Conservation (phyloP, 2,888 invertebrate genomes). For the Holacanthella duospinosa region DNA sequence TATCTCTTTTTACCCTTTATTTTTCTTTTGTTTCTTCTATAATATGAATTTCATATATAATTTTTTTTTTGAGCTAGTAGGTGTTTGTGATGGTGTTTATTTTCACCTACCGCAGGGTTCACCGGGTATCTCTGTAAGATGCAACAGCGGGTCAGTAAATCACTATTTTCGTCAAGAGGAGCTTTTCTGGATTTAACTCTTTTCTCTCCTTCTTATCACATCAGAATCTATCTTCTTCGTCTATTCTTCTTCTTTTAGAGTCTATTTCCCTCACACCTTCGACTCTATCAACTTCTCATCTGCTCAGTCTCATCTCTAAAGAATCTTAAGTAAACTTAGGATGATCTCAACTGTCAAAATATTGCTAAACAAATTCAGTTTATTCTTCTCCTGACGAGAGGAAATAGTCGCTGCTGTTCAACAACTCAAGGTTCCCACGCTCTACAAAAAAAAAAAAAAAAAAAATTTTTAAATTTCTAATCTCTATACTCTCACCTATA, state of each 20-base stretch:
- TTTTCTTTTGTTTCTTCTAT: no score
- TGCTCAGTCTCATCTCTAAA: background rate
- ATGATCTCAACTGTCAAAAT: background rate
- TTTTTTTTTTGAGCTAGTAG: no score
- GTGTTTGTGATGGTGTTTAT: no score
- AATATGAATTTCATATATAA: no score
- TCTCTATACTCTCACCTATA: no score
- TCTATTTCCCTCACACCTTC: conserved; percentile 3
- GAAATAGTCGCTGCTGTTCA: background rate
- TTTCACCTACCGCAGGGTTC: no score
- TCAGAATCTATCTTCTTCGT: conserved; percentile 4
- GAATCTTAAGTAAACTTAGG: background rate
- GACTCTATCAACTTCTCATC: background rate
- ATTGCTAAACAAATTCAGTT: background rate
- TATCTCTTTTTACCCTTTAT: no score
- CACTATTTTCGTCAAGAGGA: conserved; percentile 24
- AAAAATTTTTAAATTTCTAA: no score
- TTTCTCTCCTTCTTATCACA: background rate
- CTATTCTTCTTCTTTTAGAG: no score
- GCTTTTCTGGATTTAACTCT: conserved; percentile 19
- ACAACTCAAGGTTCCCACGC: background rate
- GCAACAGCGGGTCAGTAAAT: conserved; percentile 31
- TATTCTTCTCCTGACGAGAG: background rate
- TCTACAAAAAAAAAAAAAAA: no score
- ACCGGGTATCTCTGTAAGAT: no score